Conservation (phyloP, 2,888 invertebrate genomes). For the Ephialtes manifestator region DNA sequence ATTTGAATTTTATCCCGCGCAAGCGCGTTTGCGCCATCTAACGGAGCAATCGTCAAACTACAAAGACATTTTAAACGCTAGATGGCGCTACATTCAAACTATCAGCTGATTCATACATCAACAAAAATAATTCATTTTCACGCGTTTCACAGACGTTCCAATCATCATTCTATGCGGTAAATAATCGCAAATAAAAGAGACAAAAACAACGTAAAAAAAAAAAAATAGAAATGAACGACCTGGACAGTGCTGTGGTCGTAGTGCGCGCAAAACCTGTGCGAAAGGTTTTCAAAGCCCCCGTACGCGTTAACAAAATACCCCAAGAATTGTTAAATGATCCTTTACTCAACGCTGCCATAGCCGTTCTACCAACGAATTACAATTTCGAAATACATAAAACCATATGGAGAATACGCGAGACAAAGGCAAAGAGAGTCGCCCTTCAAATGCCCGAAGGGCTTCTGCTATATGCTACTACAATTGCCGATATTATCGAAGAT, state of each 20-base stretch:
- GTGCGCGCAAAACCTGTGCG: conserved; percentile 93
- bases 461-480: conserved; percentile 95
- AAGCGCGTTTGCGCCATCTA: not conserved
- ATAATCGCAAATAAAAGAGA: not conserved
- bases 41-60: not conserved
- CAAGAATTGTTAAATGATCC: conserved; percentile 92
- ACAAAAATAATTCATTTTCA: not conserved
- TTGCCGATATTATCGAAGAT: conserved; percentile 96
- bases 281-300: conserved; percentile 92
- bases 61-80: not conserved
- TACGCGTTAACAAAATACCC: conserved; percentile 93
- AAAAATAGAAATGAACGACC: conserved; percentile 73
- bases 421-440: conserved; percentile 95
- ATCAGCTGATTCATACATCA: conserved; percentile 41
- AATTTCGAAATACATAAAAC: conserved; percentile 99
- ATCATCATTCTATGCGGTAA: not conserved
- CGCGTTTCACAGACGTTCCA: not conserved
- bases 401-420: conserved; percentile 96
- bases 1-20: conserved; percentile 1
- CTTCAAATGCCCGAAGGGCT: conserved; percentile 99
- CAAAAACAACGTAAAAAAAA: not conserved
- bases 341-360: conserved; percentile 90
- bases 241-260: conserved; percentile 87
- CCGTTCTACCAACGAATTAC: conserved; percentile 95
- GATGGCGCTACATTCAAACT: conserved; percentile 12